These are phyloP conservation scores for Ctenochaetus hawaiiensis DNA, from an alignment of 2,797 vertebrate genomes.

Conservation along the genomic window DNA sequence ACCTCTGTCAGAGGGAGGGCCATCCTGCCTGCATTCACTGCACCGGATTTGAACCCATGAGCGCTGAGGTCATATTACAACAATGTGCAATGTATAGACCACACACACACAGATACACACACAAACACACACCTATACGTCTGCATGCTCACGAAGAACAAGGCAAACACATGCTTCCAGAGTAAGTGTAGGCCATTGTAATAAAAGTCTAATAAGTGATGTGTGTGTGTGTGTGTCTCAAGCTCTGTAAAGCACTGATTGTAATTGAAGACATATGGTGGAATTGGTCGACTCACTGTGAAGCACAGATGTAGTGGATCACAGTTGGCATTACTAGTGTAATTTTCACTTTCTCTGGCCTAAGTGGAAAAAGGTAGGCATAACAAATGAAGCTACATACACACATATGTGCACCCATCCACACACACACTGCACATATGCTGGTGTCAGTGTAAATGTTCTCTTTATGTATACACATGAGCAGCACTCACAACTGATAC, in stretches of 20 bases:
- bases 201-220: slow-evolving; percentile 87
- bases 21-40: slow-evolving; percentile 77
- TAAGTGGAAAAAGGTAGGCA: slow-evolving; percentile 70
- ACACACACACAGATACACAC: slow-evolving; percentile 8
- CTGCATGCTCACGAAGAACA: background rate
- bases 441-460: slow-evolving; percentile 8
- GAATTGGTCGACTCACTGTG: slow-evolving; percentile 85
- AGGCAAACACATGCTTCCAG: slow-evolving; percentile 62
- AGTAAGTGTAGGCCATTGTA: slow-evolving; percentile 85
- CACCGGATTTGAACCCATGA: slow-evolving; percentile 81
- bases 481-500: background rate
- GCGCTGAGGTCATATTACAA: slow-evolving; percentile 81
- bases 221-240: slow-evolving; percentile 83
- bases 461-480: slow-evolving; percentile 15
- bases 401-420: slow-evolving; percentile 39
- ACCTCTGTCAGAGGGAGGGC: slow-evolving; percentile 82
- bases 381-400: slow-evolving; percentile 40
- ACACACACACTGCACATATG: slow-evolving; percentile 39
- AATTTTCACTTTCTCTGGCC: slow-evolving; percentile 79
- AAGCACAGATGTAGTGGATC: slow-evolving; percentile 92
- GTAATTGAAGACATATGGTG: slow-evolving; percentile 97
- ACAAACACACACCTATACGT: slow-evolving; percentile 11
- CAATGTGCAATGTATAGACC: slow-evolving; percentile 29
- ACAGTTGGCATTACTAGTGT: slow-evolving; percentile 88
- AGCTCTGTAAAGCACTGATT: slow-evolving; percentile 92